Evolutionary conservation across 2,888 invertebrate genomes (phyloP).

Genomic region (Leucophenga montana): DNA sequence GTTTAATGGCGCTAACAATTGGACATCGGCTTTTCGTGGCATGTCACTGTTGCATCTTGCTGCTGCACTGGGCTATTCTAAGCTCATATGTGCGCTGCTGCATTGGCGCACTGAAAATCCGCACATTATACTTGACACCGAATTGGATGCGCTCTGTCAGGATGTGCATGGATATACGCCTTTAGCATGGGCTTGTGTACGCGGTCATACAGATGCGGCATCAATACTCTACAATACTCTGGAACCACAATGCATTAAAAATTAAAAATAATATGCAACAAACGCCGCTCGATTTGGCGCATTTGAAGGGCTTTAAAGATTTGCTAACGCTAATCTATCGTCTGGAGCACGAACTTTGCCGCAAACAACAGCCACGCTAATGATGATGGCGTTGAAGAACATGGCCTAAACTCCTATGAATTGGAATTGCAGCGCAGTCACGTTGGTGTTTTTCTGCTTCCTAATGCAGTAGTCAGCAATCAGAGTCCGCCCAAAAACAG

Average conservation of each 20-base stretch:
- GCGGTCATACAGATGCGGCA: constrained; percentile 90
- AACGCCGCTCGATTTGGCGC: constrained; percentile 79
- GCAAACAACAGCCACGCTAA: constrained; percentile 60
- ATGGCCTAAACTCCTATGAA: constrained; percentile 55
- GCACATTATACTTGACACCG: constrained; percentile 88
- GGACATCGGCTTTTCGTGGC: constrained; percentile 75
- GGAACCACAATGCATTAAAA: constrained; percentile 86
- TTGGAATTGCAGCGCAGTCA: constrained; percentile 74
- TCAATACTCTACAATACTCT: constrained; percentile 88
- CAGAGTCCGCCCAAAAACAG: constrained; percentile 72
- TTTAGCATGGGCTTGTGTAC: constrained; percentile 93
- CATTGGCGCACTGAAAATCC: constrained; percentile 93
- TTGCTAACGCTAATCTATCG: constrained; percentile 80
- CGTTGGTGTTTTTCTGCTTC: constrained; percentile 82
- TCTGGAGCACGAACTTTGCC: constrained; percentile 77
- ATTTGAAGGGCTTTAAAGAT: constrained; percentile 72
- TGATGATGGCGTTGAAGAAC: constrained; percentile 52
- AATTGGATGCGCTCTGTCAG: constrained; percentile 92
- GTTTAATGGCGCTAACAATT: constrained; percentile 72
- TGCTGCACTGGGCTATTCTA: constrained; percentile 91
- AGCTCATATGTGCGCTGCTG: constrained; percentile 86
- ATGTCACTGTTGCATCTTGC: constrained; percentile 92
- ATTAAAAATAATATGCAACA: constrained; percentile 79
- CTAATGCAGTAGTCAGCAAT: constrained; percentile 77
- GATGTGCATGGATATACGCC: constrained; percentile 94